Evolutionary conservation across 35 echinoderm and acorn worm species (phyloP), one percentile per base, ranked within the genome.

Genomic region (Ophiothrix spiculata): DNA sequence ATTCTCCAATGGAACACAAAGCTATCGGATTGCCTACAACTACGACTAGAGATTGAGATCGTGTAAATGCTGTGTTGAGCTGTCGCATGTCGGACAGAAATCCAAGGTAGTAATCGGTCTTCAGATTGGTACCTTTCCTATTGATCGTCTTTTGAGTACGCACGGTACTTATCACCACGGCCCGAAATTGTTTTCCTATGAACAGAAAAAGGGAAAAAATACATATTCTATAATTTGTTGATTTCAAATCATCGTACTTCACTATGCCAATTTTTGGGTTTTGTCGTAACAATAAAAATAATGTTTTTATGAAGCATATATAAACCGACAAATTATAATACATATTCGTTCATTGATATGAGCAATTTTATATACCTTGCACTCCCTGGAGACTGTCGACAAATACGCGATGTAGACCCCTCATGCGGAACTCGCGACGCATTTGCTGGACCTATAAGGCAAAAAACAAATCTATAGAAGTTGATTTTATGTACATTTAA

Each of bases 41-140:
- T 28, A 86, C 41, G 37, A 98, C 35, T 8, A 91, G 78, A 37
- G 91, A 91, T 77, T 93, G 88, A 32, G 95, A 88, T 40, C 95
- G 80, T 0, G 95, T 98, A 32, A 93, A 91, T 1, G 95, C 88
- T 40, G 95, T 93, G 64, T 88, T 98, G 1, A 98, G 92, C n/a
- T 91, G 85, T 40, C 89, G 79, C 56, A 80, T 41, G 79, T 98
- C 95, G 1, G 91, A 91, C 64, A 98, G 75, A 35, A 98, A 88
- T 1, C 92, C 95, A 60, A 85, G 85, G 83, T 83, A 49, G 54
- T 60, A 83, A 3, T 32, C 17, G 0, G 54, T 37, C 13, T 31
- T 25, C 32, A 25, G 37, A 82, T 39, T 49, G 1, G 81, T 37
- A 39, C 92, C 80, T 6, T 81, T 79, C 38, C 86, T 96, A 46